Evolutionary conservation across 2,113 vertebrate genomes (phyloP), one percentile per base, ranked within the genome.

Genomic region (Litocranius walleri): DNA sequence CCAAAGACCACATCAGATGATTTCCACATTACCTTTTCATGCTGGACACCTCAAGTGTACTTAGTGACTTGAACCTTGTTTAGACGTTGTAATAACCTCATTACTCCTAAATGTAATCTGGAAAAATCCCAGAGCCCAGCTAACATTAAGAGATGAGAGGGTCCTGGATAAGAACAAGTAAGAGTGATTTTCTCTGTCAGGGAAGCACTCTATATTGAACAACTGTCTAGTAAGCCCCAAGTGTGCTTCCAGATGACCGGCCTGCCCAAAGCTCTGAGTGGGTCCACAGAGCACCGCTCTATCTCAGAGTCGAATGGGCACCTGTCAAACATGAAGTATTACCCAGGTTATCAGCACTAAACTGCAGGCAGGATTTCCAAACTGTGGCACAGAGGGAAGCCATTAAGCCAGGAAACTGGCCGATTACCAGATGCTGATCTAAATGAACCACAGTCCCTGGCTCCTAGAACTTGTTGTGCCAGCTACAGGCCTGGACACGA

Each of bases 31-130:
- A 86, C 1, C 71, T 84, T 84, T 97, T 92, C 62, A 80, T 5
- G 13, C 43, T 81, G 67, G 48, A 64, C 12, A 80, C 77, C 71
- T 64, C 12, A 10, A 43, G 90, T 36, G 33, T 67, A 23, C 48
- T 54, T 48, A 36, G 54, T 88, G 93, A 77, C 81, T 57, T 91
- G 87, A 85, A 82, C 54, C 82, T 94, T 90, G 64, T 84, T 94
- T 82, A 82, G 91, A 94, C 54, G 36, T 56, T 52, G 50, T 91
- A 89, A 83, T 83, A 92, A 71, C 54, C 56, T 93, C 90, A 85
- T 82, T 80, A 93, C 54, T 90, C 84, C 95, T 94, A 89, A 95
- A 81, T 56, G 90, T 50, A 80, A 80, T 48, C 78, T 87, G 81
- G 88, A 80, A 92, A 96, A 83, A 61, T 71, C 83, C 92, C 36